A percentile compares a stretch with the other conserved stretches of the same genome.
phyloP scores from a whole-genome alignment of 2,113 vertebrate species.

The Calyptommatus sinebrachiatus region DNA sequence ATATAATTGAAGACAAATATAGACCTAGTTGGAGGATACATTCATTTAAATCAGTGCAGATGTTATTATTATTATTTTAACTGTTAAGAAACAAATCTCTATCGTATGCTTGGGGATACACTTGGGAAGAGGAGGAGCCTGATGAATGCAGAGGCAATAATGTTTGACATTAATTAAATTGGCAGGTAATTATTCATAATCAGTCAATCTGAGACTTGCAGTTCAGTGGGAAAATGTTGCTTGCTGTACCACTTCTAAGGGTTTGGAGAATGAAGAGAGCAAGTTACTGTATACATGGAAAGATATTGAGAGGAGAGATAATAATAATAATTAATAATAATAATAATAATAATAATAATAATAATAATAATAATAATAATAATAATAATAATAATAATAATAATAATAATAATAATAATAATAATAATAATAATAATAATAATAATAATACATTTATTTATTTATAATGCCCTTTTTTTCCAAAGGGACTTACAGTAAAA shows the following conservation, averaged over 20 bases:
- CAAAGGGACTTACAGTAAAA: no score
- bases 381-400: background rate
- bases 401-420: background rate
- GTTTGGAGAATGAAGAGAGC: background rate
- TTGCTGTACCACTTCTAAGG: conserved; percentile 8
- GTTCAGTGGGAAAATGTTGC: conserved; percentile 43
- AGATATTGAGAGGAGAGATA: no score
- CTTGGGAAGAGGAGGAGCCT: conserved; percentile 23
- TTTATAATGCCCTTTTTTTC: no score
- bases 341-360: background rate
- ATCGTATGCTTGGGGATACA: conserved; percentile 6
- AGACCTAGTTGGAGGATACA: conserved; percentile 26
- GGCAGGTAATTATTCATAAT: conserved; percentile 46
- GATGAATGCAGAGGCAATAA: conserved; percentile 29
- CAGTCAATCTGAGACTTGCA: conserved; percentile 45
- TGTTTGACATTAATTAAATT: conserved; percentile 43
- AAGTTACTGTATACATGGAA: background rate
- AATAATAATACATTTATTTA: no score
- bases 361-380: background rate
- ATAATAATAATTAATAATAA: background rate
- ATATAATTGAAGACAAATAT: conserved; percentile 15
- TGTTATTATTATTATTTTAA: conserved; percentile 17
- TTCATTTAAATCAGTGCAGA: conserved; percentile 27
- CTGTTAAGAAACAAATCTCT: conserved; percentile 14
- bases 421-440: background rate